Base-by-base conservation (phyloP, 2,888 invertebrate species). In the Drosophila birchii region DNA sequence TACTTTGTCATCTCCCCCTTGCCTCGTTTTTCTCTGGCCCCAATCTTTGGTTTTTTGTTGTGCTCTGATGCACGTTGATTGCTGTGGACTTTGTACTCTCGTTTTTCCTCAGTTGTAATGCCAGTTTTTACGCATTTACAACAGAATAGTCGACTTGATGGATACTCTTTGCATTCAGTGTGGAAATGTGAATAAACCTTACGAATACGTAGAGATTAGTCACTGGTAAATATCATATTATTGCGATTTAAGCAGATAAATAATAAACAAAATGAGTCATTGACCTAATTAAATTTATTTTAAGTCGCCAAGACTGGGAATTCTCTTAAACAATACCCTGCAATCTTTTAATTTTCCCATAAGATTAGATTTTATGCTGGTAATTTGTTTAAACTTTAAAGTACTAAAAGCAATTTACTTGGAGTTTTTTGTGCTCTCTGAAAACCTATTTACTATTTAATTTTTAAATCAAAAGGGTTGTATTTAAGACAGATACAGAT, bases 101-200 rank as follows among this genome's bases (percentile, higher is more conserved):
- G 23, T 38, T 63, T 66, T 63, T 53, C 44, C 63, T 63, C 44
- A n/a, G 63, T 63, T 44, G 63, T 66, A 66, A 66, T 63, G 44
- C n/a, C 43, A 38, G 61, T 41, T 43, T 64, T 18, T 44, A 62
- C 62, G 44, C 44, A 51, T 29, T 43, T 41, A 44, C 43, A 26
- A 1, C 6, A 1, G 1, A 18, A 26, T 43, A 49, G 18, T 20
- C 64, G 51, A 38, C 64, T 14, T 11, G 1, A 0, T 6, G 20
- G 11, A 34, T 39, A 39, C 61, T 61, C 63, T 61, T n/a, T 20
- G 9, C 6, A 29, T 51, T 36, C 3, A 16, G 16, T 9, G 8
- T 20, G 1, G 1, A 51, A 9, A 32, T 14, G 12, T n/a, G 23
- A 59, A 26, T 36, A 14, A 23, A 8, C n/a, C 16, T 7, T 7